phyloP scores from a whole-genome alignment of 2,797 vertebrate genomes.

The Sebastiscus albofasciatus region DNA sequence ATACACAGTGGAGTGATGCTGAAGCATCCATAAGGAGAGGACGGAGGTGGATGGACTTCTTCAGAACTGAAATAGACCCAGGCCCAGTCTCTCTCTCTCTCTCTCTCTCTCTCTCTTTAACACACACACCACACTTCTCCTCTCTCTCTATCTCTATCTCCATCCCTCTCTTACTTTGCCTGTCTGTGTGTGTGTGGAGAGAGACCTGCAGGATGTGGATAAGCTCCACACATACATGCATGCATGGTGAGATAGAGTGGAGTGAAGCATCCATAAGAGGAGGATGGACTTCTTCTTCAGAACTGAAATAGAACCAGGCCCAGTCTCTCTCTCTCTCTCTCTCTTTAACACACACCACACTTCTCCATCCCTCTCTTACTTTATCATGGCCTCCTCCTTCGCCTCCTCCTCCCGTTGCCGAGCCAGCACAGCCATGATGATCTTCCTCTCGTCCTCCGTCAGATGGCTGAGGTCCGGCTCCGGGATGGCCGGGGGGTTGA shows the following conservation, averaged over 20 bases:
- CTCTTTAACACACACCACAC: neutral
- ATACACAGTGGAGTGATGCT: constrained; percentile 18
- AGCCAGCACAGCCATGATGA: constrained; percentile 99
- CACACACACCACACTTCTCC: constrained; percentile 14
- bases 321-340: neutral
- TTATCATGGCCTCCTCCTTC: constrained; percentile 98
- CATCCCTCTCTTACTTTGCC: too few relatives aligned
- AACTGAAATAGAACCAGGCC: constrained; percentile 45
- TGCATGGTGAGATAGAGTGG: constrained; percentile 8
- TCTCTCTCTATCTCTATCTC: neutral
- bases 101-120: neutral
- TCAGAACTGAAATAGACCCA: constrained; percentile 44
- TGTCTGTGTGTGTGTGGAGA: constrained; percentile 19
- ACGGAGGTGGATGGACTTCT: constrained; percentile 46
- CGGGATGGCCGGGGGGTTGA: constrained; percentile 89
- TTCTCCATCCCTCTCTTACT: constrained; percentile 84
- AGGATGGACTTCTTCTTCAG: constrained; percentile 45
- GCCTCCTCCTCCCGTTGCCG: constrained; percentile 97
- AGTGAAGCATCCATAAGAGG: constrained; percentile 32
- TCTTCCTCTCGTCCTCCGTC: constrained; percentile 97
- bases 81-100: constrained; percentile 16
- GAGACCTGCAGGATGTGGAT: constrained; percentile 34
- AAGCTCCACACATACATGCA: neutral
- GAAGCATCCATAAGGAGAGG: constrained; percentile 11
- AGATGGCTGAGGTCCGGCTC: constrained; percentile 99